phyloP scores from a whole-genome alignment of 2,113 vertebrate species.

The Daubentonia madagascariensis region DNA sequence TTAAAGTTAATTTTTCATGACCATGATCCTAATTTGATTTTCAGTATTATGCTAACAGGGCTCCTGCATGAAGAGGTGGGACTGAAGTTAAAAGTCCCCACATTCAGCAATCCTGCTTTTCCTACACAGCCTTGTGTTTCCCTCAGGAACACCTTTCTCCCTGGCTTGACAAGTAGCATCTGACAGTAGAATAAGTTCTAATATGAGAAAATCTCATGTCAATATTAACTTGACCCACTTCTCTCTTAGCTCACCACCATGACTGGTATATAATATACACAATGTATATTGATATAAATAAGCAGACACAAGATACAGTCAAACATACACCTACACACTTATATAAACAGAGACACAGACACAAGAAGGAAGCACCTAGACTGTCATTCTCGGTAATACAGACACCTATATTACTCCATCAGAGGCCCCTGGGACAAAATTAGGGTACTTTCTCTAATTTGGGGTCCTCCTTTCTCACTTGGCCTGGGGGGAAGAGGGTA shows the following conservation, averaged over 20 bases:
- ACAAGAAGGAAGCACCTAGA: not conserved
- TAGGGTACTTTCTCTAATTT: not conserved
- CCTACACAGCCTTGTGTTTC: not conserved
- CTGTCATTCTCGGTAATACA: not conserved
- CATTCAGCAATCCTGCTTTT: not conserved
- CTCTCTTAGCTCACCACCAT: not conserved
- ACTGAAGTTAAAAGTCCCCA: not conserved
- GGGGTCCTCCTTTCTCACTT: not conserved
- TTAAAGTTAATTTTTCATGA: constrained; percentile 29
- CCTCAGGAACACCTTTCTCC: not conserved
- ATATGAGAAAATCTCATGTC: not conserved
- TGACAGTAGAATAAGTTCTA: not conserved
- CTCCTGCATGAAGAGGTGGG: not conserved
- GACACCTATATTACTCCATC: not conserved
- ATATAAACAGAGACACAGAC: not conserved
- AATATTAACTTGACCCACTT: not conserved
- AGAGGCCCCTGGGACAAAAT: not conserved
- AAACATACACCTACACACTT: not conserved
- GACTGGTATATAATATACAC: not conserved
- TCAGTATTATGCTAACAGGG: not conserved
- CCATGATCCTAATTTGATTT: not conserved
- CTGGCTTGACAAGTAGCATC: not conserved
- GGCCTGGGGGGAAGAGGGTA: not conserved
- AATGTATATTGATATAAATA: not conserved
- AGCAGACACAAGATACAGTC: not conserved